These are phyloP conservation scores for Anthopleura sola DNA, from an alignment of 64 coral and sea anemone genomes.

Conservation along the genomic window DNA sequence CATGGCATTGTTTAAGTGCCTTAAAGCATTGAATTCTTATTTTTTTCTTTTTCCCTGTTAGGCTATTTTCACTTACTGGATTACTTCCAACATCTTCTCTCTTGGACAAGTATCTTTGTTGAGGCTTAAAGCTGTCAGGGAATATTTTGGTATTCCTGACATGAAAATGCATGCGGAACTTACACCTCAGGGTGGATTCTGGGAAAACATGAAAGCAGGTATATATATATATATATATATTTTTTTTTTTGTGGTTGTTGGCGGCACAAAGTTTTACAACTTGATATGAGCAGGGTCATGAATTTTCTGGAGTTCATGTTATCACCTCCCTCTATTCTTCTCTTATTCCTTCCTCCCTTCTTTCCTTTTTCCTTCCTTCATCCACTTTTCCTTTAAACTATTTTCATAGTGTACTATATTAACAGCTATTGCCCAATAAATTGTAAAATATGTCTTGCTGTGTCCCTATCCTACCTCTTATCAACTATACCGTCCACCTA, in stretches of 20 bases:
- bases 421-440: no score
- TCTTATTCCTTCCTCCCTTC: neutral
- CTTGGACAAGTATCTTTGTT: conserved; percentile 79
- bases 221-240: neutral
- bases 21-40: neutral
- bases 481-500: no score
- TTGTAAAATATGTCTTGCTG: no score
- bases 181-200: conserved; percentile 50
- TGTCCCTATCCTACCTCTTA: no score
- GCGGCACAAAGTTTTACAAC: neutral
- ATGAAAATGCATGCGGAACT: conserved; percentile 62
- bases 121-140: conserved; percentile 48
- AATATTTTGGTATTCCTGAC: conserved; percentile 84
- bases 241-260: neutral
- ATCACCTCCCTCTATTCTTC: neutral
- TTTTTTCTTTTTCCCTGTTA: conserved; percentile 1
- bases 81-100: conserved; percentile 87
- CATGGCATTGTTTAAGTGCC: neutral
- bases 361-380: no score
- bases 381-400: no score
- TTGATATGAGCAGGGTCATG: no score
- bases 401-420: no score
- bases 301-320: no score
- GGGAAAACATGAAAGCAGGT: conserved; percentile 95
- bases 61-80: conserved; percentile 90